Conservation (phyloP, 1,140 invertebrate species). For the Brachionus asplanchnoidis region DNA sequence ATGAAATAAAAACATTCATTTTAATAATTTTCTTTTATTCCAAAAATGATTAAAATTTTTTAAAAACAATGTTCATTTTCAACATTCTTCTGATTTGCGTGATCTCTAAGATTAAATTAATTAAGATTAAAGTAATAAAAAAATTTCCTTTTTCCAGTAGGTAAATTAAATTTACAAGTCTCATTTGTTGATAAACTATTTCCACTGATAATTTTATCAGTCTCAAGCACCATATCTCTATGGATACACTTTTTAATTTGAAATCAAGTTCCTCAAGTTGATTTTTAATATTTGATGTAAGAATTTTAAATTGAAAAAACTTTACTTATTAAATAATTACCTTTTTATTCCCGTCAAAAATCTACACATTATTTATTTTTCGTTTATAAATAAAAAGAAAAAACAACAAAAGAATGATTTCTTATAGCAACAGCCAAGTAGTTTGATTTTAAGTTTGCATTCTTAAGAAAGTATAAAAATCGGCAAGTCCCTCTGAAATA, state of each 20-base stretch:
- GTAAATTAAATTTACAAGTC: not conserved
- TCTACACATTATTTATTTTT: not conserved
- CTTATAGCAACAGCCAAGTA: conserved; percentile 27
- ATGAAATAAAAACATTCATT: not conserved
- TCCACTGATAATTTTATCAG: conserved; percentile 18
- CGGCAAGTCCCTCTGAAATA: not conserved
- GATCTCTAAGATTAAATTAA: not conserved
- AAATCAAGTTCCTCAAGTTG: not conserved
- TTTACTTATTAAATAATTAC: conserved; percentile 10
- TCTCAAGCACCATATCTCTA: not conserved
- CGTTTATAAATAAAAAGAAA: not conserved
- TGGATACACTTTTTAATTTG: not conserved
- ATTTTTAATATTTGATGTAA: not conserved
- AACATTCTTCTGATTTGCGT: not conserved
- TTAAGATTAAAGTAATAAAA: not conserved
- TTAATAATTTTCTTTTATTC: no score
- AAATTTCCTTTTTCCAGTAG: not conserved
- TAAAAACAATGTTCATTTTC: not conserved
- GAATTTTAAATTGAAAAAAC: not conserved
- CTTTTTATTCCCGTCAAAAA: not conserved
- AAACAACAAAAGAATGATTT: conserved; percentile 25
- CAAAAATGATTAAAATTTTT: not conserved
- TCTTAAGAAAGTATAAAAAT: not conserved
- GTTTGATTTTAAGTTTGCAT: not conserved
- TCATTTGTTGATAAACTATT: not conserved